These are phyloP conservation scores for Orycteropus afer DNA, from an alignment of 2,113 vertebrate genomes.

Conservation along the genomic window DNA sequence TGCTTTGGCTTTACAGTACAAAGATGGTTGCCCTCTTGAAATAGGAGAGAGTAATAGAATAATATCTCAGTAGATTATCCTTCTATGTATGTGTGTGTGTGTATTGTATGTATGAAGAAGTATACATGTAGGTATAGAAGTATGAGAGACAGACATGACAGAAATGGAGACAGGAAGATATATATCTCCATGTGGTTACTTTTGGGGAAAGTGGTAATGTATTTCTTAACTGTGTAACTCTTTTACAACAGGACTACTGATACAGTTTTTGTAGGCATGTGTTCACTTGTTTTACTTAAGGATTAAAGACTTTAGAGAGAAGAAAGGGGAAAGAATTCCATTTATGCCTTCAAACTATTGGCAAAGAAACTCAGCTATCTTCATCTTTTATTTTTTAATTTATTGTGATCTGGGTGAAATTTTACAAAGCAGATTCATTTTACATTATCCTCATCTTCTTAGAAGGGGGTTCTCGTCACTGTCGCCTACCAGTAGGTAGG, in stretches of 20 bases:
- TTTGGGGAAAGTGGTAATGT: background rate
- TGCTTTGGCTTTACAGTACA: background rate
- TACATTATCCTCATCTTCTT: background rate
- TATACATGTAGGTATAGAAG: background rate
- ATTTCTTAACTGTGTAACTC: constrained; percentile 38
- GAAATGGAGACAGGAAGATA: background rate
- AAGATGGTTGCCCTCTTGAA: background rate
- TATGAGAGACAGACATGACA: background rate
- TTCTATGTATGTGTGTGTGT: background rate
- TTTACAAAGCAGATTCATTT: no score
- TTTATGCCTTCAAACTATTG: background rate
- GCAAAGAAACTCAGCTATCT: background rate
- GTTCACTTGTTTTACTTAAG: background rate
- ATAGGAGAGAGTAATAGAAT: background rate
- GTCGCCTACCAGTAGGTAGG: background rate
- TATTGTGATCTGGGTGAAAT: no score
- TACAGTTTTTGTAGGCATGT: background rate
- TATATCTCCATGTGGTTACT: background rate
- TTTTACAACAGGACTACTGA: constrained; percentile 42
- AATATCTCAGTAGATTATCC: constrained; percentile 10
- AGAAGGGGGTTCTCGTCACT: background rate
- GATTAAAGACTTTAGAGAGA: background rate
- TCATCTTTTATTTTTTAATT: no score
- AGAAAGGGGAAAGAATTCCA: background rate
- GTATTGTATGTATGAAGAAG: background rate